Percentiles rank a stretch among this genome's conserved stretches.
These are phyloP conservation scores for Apogon hyalosoma DNA, from an alignment of 2,797 vertebrate genomes.

Conservation along the genomic window DNA sequence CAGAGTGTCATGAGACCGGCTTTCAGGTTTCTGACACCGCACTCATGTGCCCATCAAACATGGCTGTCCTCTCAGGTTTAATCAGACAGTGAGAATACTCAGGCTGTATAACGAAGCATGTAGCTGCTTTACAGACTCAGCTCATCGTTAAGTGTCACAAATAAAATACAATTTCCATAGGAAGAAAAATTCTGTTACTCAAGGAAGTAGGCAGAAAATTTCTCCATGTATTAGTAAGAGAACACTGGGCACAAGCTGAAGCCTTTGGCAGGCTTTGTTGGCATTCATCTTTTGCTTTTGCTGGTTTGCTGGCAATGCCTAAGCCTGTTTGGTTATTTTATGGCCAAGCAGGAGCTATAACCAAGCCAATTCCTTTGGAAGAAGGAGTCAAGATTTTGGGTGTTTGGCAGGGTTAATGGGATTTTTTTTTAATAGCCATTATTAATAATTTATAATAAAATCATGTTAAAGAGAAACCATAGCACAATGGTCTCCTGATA, in stretches of 20 bases:
- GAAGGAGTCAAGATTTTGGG: slow-evolving; percentile 50
- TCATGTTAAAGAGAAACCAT: slow-evolving; percentile 25
- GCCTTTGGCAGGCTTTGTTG: slow-evolving; percentile 71
- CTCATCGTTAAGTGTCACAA: slow-evolving; percentile 18
- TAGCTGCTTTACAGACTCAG: slow-evolving; percentile 23
- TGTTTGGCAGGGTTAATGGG: slow-evolving; percentile 54
- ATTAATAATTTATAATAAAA: slow-evolving; percentile 54
- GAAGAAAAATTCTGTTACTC: slow-evolving; percentile 33
- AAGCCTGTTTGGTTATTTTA: slow-evolving; percentile 71
- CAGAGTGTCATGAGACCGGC: slow-evolving; percentile 13
- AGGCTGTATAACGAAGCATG: neutral
- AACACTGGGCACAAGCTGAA: slow-evolving; percentile 67
- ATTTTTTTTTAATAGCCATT: slow-evolving; percentile 37
- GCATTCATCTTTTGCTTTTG: slow-evolving; percentile 63
- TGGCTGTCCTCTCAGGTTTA: slow-evolving; percentile 4
- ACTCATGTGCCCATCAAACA: slow-evolving; percentile 27
- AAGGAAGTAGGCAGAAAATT: slow-evolving; percentile 51
- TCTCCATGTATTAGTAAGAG: slow-evolving; percentile 49
- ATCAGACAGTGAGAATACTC: slow-evolving; percentile 9
- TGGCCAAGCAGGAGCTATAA: slow-evolving; percentile 61
- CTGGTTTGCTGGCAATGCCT: slow-evolving; percentile 66
- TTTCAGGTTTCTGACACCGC: slow-evolving; percentile 8
- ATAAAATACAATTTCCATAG: slow-evolving; percentile 33
- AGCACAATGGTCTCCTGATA: slow-evolving; percentile 19
- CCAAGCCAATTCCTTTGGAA: slow-evolving; percentile 63